Evolutionary conservation across 2,113 vertebrate species (phyloP).

Genomic region (Ondatra zibethicus): DNA sequence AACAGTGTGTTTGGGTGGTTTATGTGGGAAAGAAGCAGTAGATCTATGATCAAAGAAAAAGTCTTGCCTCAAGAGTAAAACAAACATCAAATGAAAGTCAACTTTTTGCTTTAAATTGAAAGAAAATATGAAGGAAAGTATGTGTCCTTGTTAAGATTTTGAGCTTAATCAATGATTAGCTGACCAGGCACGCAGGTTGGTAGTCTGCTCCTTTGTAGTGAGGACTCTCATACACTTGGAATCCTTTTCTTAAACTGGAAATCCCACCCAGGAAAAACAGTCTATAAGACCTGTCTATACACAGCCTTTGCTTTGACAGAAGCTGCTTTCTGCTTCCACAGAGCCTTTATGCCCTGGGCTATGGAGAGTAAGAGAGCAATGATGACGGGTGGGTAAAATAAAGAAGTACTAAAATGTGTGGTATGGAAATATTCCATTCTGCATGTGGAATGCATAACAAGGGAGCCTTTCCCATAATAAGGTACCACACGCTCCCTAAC

Average conservation of each 20-base stretch:
- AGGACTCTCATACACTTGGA: not conserved
- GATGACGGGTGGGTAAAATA: not conserved
- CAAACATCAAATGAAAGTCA: conserved; percentile 46
- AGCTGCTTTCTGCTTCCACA: conserved; percentile 25
- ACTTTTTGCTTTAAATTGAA: conserved; percentile 45
- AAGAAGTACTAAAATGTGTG: not conserved
- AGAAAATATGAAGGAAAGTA: conserved; percentile 43
- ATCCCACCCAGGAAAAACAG: conserved; percentile 16
- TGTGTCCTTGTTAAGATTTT: not conserved
- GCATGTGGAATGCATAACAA: not conserved
- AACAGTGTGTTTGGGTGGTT: conserved; percentile 17
- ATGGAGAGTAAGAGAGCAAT: not conserved
- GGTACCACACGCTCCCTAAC: not conserved
- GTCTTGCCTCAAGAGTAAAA: conserved; percentile 7
- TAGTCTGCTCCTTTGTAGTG: conserved; percentile 20
- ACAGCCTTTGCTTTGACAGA: not conserved
- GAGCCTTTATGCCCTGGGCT: not conserved
- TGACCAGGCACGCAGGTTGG: not conserved
- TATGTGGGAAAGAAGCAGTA: conserved; percentile 55
- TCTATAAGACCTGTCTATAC: not conserved
- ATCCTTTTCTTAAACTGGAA: conserved; percentile 50
- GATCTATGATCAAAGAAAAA: conserved; percentile 21
- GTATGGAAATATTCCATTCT: conserved; percentile 30
- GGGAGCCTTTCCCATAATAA: conserved; percentile 16
- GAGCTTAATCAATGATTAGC: conserved; percentile 52